Conservation (phyloP, 1,140 invertebrate species). For the Gyrodactylus bullatarudis region DNA sequence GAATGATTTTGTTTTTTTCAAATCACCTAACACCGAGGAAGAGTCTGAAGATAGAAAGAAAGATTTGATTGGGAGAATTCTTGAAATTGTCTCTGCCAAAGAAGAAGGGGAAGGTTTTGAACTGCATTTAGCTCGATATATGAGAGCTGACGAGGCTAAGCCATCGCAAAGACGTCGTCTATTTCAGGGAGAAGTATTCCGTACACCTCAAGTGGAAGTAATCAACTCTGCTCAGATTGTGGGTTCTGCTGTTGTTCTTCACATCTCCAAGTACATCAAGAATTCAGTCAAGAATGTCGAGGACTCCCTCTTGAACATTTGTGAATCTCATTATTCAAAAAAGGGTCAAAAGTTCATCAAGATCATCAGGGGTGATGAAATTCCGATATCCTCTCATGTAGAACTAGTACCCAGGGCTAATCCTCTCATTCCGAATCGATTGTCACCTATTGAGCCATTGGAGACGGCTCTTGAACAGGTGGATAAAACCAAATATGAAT, state of each 20-base stretch:
- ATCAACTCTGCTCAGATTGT: conserved; percentile 21
- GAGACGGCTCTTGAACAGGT: not conserved
- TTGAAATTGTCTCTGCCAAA: not conserved
- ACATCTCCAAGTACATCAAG: conserved; percentile 71
- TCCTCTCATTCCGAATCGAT: not conserved
- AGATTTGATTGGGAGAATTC: not conserved
- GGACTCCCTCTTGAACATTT: not conserved
- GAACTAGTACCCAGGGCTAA: not conserved
- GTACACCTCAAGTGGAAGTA: not conserved
- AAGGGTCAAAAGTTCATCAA: not conserved
- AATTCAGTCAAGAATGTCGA: not conserved
- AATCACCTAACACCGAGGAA: too few species aligned
- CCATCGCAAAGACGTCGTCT: not conserved
- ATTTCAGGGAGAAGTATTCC: not conserved
- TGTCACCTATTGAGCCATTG: not conserved
- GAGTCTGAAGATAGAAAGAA: too few species aligned
- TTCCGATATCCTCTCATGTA: not conserved
- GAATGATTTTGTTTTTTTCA: not conserved
- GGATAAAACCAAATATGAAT: not conserved
- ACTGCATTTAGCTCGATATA: not conserved
- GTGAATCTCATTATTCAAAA: not conserved
- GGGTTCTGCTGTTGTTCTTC: conserved; percentile 68
- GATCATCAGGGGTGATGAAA: not conserved
- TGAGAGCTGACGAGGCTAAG: not conserved
- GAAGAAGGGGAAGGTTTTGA: too few species aligned